Percentiles rank a stretch among this genome's conserved stretches.
Conservation (phyloP, 2,113 vertebrate genomes). For the Notothenia coriiceps region DNA sequence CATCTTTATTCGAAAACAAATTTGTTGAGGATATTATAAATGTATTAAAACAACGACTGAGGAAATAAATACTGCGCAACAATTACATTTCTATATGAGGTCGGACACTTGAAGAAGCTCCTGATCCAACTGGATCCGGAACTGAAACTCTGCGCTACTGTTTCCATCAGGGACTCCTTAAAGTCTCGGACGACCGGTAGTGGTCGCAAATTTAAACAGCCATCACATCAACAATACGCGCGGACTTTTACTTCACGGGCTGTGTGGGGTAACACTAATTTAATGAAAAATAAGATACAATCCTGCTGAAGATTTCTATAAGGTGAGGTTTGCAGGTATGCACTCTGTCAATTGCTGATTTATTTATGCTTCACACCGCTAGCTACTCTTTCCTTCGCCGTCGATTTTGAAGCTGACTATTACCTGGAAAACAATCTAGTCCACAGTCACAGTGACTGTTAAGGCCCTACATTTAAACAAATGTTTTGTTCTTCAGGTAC, state of each 20-base stretch:
- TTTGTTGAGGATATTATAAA: too few relatives aligned
- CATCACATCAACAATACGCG: conserved; percentile 62
- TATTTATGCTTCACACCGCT: background rate
- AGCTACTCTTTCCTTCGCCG: conserved; percentile 15
- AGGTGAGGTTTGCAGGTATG: conserved; percentile 27
- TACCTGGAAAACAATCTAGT: conserved; percentile 64
- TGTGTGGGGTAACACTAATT: conserved; percentile 2
- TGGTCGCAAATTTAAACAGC: conserved; percentile 67
- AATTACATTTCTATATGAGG: too few relatives aligned
- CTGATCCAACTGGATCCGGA: conserved; percentile 31
- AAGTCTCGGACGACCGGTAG: conserved; percentile 63
- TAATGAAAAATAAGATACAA: conserved; percentile 3
- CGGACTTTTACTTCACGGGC: conserved; percentile 36
- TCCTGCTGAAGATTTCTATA: background rate
- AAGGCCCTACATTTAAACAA: background rate
- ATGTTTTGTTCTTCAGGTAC: background rate
- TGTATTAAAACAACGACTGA: too few relatives aligned
- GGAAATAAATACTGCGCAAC: too few relatives aligned
- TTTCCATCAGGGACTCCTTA: conserved; percentile 45
- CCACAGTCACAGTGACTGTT: background rate
- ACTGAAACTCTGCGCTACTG: conserved; percentile 15
- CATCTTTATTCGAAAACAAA: too few relatives aligned
- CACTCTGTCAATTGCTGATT: background rate
- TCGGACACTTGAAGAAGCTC: too few relatives aligned
- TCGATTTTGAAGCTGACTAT: conserved; percentile 65